Base-by-base conservation (phyloP, 2,113 vertebrate species). In the Daubentonia madagascariensis region DNA sequence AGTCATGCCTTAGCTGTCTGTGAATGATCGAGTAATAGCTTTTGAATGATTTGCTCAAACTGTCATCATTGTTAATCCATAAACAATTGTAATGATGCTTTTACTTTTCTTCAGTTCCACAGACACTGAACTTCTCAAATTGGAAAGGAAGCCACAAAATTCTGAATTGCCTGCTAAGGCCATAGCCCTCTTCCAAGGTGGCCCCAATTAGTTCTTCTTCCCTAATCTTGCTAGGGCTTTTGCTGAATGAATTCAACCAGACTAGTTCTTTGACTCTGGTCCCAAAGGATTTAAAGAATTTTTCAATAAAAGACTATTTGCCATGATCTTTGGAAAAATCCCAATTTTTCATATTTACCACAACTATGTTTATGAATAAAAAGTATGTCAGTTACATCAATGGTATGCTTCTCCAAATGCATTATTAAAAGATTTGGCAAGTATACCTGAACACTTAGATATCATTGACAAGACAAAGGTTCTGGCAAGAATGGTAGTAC, bases 71-170 rank as follows among this genome's bases (percentile, higher is more conserved):
- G 45, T 45, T 95, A 75, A 86, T 67, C 20, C n/a, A 90, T 68
- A 87, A 96, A 89, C 30, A 76, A 85, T 91, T 79, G 81, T 94
- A 88, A 85, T 32, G 88, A 73, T 67, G 13, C 28, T 81, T 88
- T 89, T 87, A 90, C 23, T 95, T 96, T 80, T 1, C 1, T 6
- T 78, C 65, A 92, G 18, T 72, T 95, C 65, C 3, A 8, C 23
- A 94, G 95, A 96, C 16, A 63, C 1, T 72, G 18, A 65, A 43
- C 43, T 28, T 90, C 37, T 89, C 84, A 22, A 52, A 80, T 78
- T 72, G 95, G 35, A 90, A 43, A 78, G 59, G 57, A 92, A 84
- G 54, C 30, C 32, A 52, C 6, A 17, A 22, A 97, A 89, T 20
- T 68, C 37, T 78, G 78, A 95, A 86, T 18, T 67, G 20, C 43